A percentile compares a stretch with the other conserved stretches of the same genome.
These are phyloP conservation scores for Strix occidentalis DNA, from an alignment of 2,797 vertebrate species.

Conservation along the genomic window DNA sequence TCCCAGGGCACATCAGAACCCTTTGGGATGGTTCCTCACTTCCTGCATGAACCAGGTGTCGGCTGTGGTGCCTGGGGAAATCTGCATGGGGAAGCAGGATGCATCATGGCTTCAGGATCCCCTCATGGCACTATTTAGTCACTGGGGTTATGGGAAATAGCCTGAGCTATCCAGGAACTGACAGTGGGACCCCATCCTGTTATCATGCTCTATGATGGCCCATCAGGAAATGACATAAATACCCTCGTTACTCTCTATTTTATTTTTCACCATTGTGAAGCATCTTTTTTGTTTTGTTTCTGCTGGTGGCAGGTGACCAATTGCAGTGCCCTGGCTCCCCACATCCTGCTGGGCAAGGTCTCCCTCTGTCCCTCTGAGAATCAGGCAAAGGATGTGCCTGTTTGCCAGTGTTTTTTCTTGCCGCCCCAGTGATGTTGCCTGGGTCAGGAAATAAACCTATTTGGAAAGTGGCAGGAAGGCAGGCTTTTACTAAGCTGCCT, in stretches of 20 bases:
- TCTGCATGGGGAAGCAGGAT: conserved; percentile 55
- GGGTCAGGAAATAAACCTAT: conserved; percentile 43
- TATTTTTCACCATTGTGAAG: conserved; percentile 44
- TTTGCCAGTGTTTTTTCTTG: conserved; percentile 37
- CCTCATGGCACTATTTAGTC: conserved; percentile 11
- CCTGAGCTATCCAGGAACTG: conserved; percentile 63
- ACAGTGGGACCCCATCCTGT: conserved; percentile 73
- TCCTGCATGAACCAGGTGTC: conserved; percentile 63
- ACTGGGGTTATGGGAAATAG: conserved; percentile 68
- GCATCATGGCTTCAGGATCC: conserved; percentile 12
- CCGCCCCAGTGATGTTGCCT: background rate
- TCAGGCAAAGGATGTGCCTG: conserved; percentile 34
- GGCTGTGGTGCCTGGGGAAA: background rate
- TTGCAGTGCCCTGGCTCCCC: background rate
- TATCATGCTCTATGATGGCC: conserved; percentile 63
- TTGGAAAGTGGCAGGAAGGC: conserved; percentile 34
- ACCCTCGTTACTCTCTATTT: background rate
- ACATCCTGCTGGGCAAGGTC: conserved; percentile 57
- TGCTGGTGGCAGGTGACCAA: conserved; percentile 15
- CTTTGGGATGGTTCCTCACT: background rate
- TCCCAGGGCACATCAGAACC: background rate
- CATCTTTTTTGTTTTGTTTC: conserved; percentile 51
- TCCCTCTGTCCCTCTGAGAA: conserved; percentile 33
- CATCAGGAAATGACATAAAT: conserved; percentile 71
- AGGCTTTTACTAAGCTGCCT: background rate